Conservation (phyloP, 2,888 invertebrate genomes). For the Ormyrus pomaceus region DNA sequence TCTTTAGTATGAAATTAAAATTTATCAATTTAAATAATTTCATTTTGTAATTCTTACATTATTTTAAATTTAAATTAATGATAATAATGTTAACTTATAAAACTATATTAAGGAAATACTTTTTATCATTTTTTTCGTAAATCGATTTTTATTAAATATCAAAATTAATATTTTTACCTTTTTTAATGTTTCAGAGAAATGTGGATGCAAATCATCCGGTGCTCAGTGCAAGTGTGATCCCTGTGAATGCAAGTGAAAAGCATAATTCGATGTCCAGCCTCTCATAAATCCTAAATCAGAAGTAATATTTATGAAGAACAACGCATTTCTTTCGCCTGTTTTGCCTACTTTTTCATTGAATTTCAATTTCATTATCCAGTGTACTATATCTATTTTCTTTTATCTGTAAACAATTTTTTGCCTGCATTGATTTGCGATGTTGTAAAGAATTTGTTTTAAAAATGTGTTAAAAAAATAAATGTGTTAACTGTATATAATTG, state of each 20-base stretch:
- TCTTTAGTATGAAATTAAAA: too few species aligned
- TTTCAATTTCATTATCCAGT: too few species aligned
- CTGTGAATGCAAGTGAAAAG: slow-evolving; percentile 58
- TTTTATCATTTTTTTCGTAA: too few species aligned
- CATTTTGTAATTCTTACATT: too few species aligned
- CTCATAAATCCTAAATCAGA: not conserved
- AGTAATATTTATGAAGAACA: not conserved
- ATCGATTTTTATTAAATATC: too few species aligned
- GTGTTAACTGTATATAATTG: not conserved
- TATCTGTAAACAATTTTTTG: too few species aligned
- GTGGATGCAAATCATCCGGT: slow-evolving; percentile 62
- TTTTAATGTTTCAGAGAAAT: slow-evolving; percentile 66
- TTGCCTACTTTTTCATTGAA: not conserved
- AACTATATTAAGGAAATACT: too few species aligned
- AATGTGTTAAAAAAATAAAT: slow-evolving; percentile 31
- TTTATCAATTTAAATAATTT: too few species aligned
- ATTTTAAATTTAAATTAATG: too few species aligned
- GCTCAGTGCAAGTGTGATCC: slow-evolving; percentile 63
- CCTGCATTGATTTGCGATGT: not conserved
- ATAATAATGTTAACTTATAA: too few species aligned
- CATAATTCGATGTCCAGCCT: not conserved
- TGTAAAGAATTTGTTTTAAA: slow-evolving; percentile 8
- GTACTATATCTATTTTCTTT: too few species aligned
- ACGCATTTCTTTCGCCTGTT: not conserved
- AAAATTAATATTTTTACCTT: slow-evolving; percentile 11